A percentile compares a stretch with the other conserved stretches of the same genome.
phyloP scores from a whole-genome alignment of 2,113 vertebrate genomes.

The Epinephelus fuscoguttatus region DNA sequence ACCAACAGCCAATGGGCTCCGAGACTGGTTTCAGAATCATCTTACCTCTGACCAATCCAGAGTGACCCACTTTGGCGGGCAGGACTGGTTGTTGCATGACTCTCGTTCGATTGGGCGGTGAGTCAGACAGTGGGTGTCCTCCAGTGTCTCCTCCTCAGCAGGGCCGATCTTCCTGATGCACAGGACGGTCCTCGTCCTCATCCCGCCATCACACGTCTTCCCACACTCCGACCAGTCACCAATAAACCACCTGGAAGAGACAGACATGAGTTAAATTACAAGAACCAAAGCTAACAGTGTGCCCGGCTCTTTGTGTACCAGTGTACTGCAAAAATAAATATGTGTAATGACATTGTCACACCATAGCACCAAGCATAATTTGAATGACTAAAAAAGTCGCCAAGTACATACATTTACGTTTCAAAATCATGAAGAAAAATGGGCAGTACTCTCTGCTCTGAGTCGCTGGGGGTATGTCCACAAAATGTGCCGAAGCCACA shows the following conservation, averaged over 20 bases:
- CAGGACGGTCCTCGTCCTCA: constrained; percentile 90
- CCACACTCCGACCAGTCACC: constrained; percentile 97
- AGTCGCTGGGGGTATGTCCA: no score
- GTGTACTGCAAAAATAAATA: no score
- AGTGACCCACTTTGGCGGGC: constrained; percentile 96
- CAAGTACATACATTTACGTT: no score
- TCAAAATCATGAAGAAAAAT: no score
- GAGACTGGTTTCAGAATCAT: neutral
- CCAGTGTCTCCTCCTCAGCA: constrained; percentile 94
- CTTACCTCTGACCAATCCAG: constrained; percentile 98
- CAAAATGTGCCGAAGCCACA: no score
- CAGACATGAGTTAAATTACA: neutral
- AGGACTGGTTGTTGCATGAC: constrained; percentile 96
- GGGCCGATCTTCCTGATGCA: constrained; percentile 94
- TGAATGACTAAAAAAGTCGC: no score
- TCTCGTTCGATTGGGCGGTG: constrained; percentile 93
- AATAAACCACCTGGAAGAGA: constrained; percentile 92
- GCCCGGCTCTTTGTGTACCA: neutral
- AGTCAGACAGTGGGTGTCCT: constrained; percentile 92
- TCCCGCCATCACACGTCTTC: constrained; percentile 95
- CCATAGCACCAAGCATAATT: no score
- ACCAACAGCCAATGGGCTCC: no score
- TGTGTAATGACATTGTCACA: no score
- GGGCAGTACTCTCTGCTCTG: no score
- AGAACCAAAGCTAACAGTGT: neutral